A percentile compares a stretch with the other conserved stretches of the same genome.
Conservation (phyloP, 2,888 invertebrate genomes). For the Orchestes rusci region DNA sequence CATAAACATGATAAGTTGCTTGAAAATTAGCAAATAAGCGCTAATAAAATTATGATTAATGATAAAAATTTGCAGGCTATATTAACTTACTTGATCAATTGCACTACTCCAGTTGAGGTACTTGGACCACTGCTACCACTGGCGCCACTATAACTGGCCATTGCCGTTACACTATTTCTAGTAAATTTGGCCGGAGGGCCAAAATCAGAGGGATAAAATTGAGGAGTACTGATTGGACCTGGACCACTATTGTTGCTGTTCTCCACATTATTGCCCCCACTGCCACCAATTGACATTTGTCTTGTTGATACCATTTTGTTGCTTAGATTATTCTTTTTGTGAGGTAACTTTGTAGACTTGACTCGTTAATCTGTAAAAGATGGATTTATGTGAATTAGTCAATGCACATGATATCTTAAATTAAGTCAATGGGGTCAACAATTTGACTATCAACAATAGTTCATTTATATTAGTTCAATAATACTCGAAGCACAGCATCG, state of each 20-base stretch:
- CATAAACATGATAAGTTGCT: too few species aligned
- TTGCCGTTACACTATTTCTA: constrained; percentile 32
- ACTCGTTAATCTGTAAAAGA: too few species aligned
- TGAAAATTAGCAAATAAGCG: too few species aligned
- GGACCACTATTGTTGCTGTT: constrained; percentile 12
- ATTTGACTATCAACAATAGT: too few species aligned
- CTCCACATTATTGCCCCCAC: constrained; percentile 36
- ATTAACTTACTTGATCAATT: constrained; percentile 17
- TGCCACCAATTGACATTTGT: constrained; percentile 47
- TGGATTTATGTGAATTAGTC: too few species aligned
- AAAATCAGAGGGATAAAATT: constrained; percentile 12
- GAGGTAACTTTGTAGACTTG: too few species aligned
- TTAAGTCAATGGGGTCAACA: too few species aligned
- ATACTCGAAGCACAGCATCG: too few species aligned
- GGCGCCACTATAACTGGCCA: constrained; percentile 10
- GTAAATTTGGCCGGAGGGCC: constrained; percentile 38
- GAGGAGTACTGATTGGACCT: constrained; percentile 7
- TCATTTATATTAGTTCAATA: too few species aligned
- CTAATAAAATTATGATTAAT: too few species aligned
- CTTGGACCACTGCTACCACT: constrained; percentile 1
- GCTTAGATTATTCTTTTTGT: background rate
- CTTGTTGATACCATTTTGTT: constrained; percentile 49
- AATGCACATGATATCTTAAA: too few species aligned
- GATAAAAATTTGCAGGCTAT: too few species aligned
- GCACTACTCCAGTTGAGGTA: constrained; percentile 10